phyloP scores from a whole-genome alignment of 2,797 vertebrate genomes.

The Lerista edwardsae region DNA sequence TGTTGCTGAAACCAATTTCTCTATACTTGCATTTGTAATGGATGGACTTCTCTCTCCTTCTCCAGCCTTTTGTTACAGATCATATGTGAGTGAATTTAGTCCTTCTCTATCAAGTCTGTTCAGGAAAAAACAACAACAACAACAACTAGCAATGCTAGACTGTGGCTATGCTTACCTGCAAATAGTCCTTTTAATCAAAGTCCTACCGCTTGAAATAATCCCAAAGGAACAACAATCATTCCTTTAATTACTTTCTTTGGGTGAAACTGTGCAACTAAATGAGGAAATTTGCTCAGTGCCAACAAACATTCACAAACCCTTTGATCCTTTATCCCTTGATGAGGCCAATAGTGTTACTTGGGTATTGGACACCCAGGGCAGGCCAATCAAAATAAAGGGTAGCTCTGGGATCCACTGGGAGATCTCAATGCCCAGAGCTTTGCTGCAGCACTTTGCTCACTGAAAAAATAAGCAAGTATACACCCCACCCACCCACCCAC shows the following conservation, averaged over 20 bases:
- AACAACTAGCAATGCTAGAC: not conserved
- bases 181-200: not conserved
- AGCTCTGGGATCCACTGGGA: no score
- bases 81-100: not conserved
- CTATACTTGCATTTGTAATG: not conserved
- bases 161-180: not conserved
- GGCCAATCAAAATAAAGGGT: no score
- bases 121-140: not conserved
- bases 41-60: no score
- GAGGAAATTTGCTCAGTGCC: not conserved
- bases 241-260: not conserved
- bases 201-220: not conserved
- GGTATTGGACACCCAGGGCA: no score
- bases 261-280: not conserved
- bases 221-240: not conserved
- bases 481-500: no score
- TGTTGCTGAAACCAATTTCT: not conserved
- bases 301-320: not conserved
- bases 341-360: no score
- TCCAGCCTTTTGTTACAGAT: not conserved
- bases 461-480: no score
- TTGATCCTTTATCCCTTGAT: no score
- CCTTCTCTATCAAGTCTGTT: not conserved
- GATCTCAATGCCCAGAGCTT: no score
- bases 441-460: no score